Conservation (phyloP, 2,797 vertebrate species). For the Notoglanidium macrostoma region DNA sequence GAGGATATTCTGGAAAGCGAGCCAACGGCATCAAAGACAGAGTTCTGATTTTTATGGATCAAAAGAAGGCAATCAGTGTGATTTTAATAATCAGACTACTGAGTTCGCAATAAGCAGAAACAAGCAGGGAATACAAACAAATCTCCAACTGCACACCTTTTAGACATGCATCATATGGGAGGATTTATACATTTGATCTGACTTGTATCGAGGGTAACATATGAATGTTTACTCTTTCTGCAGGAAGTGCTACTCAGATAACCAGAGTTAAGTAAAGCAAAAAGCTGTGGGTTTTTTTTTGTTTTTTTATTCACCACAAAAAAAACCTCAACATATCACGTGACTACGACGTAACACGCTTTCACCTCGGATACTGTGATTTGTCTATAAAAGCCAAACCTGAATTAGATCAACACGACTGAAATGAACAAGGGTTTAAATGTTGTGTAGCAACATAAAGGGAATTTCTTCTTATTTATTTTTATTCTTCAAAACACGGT, state of each 20-base stretch:
- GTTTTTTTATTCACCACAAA: background rate
- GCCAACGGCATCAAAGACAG: background rate
- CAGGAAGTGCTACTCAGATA: too few species aligned
- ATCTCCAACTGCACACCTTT: too few species aligned
- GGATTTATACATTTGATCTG: too few species aligned
- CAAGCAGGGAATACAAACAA: too few species aligned
- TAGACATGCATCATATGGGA: too few species aligned
- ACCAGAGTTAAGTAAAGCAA: too few species aligned
- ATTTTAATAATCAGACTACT: background rate
- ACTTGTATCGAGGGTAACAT: background rate
- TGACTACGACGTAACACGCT: background rate
- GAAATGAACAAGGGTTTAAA: background rate
- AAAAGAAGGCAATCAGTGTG: background rate
- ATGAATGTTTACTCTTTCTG: too few species aligned
- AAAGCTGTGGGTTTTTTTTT: too few species aligned
- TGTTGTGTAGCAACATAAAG: background rate
- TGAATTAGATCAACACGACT: too few species aligned
- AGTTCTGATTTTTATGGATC: background rate
- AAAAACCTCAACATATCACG: background rate
- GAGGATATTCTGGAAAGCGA: conserved; percentile 45
- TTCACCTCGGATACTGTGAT: background rate
- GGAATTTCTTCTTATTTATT: too few species aligned
- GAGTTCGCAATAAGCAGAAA: background rate
- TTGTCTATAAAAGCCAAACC: background rate
- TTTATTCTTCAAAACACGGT: too few species aligned